Evolutionary conservation across 1,140 invertebrate genomes (phyloP).

Genomic region (Drosophila tristis): DNA sequence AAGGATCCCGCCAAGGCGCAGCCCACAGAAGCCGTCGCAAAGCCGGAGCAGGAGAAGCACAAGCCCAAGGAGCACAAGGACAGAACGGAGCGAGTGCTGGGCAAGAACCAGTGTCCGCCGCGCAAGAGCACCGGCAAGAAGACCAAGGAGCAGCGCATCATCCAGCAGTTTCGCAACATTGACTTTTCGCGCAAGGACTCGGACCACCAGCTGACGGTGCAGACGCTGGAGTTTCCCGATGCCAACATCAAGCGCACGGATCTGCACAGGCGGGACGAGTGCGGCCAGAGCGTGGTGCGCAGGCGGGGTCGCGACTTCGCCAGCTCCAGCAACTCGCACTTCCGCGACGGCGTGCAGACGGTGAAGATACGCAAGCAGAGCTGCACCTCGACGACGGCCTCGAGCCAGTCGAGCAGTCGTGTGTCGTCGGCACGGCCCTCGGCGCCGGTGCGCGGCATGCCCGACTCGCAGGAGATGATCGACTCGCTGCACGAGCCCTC

Average conservation of each 20-base stretch:
- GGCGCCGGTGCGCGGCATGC: not conserved
- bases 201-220: constrained; percentile 44
- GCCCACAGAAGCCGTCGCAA: not conserved
- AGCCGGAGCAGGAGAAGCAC: not conserved
- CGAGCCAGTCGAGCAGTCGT: not conserved
- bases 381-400: constrained; percentile 16
- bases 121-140: constrained; percentile 25
- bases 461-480: constrained; percentile 56
- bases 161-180: constrained; percentile 64
- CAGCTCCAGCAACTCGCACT: constrained; percentile 58
- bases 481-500: constrained; percentile 56
- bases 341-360: constrained; percentile 57
- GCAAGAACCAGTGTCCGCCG: constrained; percentile 28
- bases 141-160: constrained; percentile 41
- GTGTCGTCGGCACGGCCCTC: not conserved
- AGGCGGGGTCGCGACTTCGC: constrained; percentile 20
- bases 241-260: constrained; percentile 57
- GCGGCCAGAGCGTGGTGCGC: constrained; percentile 41
- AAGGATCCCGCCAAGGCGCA: too few relatives aligned
- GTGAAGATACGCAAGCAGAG: constrained; percentile 48
- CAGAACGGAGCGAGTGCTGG: not conserved
- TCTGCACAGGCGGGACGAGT: constrained; percentile 51
- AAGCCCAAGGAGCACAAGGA: not conserved
- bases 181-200: constrained; percentile 60
- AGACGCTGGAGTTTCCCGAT: constrained; percentile 67